A percentile compares a stretch with the other conserved stretches of the same genome.
Conservation (phyloP, 2,113 vertebrate genomes). For the Pipa parva region DNA sequence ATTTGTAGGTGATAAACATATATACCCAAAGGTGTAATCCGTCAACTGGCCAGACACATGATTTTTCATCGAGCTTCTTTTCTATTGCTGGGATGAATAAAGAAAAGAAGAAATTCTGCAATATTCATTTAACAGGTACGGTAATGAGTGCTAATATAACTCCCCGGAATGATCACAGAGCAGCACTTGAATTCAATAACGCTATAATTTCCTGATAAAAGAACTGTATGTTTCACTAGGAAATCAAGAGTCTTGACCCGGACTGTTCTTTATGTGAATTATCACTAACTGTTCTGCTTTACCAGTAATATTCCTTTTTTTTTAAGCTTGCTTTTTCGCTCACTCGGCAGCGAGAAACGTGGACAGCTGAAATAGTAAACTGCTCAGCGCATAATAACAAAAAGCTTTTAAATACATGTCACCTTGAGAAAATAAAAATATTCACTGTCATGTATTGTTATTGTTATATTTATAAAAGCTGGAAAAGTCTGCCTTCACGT, state of each 20-base stretch:
- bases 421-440: neutral
- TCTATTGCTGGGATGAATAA: conserved; percentile 80
- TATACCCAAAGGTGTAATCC: conserved; percentile 90
- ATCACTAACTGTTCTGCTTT: conserved; percentile 55
- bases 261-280: conserved; percentile 65
- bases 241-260: conserved; percentile 66
- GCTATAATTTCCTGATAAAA: conserved; percentile 70
- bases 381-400: conserved; percentile 20
- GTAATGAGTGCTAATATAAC: conserved; percentile 70
- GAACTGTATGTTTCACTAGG: conserved; percentile 63
- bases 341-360: no score
- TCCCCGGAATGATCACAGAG: conserved; percentile 66
- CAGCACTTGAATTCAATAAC: conserved; percentile 70
- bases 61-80: conserved; percentile 81
- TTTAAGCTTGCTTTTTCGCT: conserved; percentile 1
- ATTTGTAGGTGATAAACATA: conserved; percentile 93
- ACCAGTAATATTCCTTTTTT: conserved; percentile 57
- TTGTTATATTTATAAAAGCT: no score
- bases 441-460: no score
- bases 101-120: conserved; percentile 49
- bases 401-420: neutral
- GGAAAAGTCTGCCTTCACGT: no score
- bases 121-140: conserved; percentile 66
- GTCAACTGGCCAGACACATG: conserved; percentile 83
- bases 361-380: conserved; percentile 44